Conservation (phyloP, 2,888 invertebrate species). For the Furcula furcula region DNA sequence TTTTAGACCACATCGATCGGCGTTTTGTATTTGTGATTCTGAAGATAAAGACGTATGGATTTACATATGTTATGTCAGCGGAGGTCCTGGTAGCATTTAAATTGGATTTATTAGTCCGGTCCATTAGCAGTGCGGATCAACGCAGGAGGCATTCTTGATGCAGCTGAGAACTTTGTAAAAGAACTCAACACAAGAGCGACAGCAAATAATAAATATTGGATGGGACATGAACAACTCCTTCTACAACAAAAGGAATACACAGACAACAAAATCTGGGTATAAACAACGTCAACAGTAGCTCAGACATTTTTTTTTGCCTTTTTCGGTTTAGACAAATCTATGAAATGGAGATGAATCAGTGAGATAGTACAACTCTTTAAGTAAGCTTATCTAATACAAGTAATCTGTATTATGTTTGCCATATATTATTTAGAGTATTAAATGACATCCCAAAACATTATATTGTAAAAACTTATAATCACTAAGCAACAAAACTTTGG, state of each 20-base stretch:
- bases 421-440: conserved; percentile 33
- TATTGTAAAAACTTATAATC: too few relatives aligned
- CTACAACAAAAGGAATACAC: conserved; percentile 59
- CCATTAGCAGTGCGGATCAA: conserved; percentile 56
- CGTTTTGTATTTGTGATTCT: conserved; percentile 72
- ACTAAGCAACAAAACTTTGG: too few relatives aligned
- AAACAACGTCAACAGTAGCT: conserved; percentile 65
- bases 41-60: conserved; percentile 79
- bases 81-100: conserved; percentile 74
- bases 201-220: not conserved
- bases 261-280: conserved; percentile 63
- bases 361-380: conserved; percentile 55
- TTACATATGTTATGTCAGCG: conserved; percentile 79
- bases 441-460: conserved; percentile 33
- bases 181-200: conserved; percentile 7
- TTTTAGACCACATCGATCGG: conserved; percentile 60
- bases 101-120: conserved; percentile 78
- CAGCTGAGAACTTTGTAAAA: conserved; percentile 7
- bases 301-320: conserved; percentile 51
- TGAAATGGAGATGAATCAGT: conserved; percentile 47
- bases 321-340: conserved; percentile 46
- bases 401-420: conserved; percentile 55
- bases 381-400: conserved; percentile 53
- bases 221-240: conserved; percentile 47
- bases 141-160: conserved; percentile 62